A percentile compares a stretch with the other conserved stretches of the same genome.
phyloP scores from a whole-genome alignment of 2,888 invertebrate species.

The Deroplatys truncata region DNA sequence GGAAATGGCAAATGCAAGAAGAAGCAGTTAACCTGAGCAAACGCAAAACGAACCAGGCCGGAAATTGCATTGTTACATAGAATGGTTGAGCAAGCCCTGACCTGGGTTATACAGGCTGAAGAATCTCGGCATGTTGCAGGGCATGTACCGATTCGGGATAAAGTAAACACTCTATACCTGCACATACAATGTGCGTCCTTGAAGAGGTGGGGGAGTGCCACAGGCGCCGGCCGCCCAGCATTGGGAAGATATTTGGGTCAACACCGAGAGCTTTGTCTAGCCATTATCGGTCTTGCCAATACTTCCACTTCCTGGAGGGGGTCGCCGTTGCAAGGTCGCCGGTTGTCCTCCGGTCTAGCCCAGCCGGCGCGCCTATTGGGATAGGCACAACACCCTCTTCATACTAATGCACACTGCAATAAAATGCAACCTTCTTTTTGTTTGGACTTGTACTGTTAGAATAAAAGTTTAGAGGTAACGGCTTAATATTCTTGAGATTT shows the following conservation, averaged over 20 bases:
- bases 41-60: too few relatives aligned
- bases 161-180: not conserved
- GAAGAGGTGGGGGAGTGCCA: too few relatives aligned
- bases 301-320: not conserved
- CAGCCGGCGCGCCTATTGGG: not conserved
- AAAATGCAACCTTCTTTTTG: not conserved
- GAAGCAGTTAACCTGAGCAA: too few relatives aligned
- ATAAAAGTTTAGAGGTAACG: too few relatives aligned
- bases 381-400: not conserved
- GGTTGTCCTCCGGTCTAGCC: not conserved
- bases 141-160: not conserved
- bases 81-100: too few relatives aligned
- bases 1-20: too few relatives aligned
- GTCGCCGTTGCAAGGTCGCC: not conserved
- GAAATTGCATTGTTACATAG: too few relatives aligned
- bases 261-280: not conserved
- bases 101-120: too few relatives aligned
- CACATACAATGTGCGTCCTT: not conserved
- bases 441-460: too few relatives aligned
- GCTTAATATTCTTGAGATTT: too few relatives aligned
- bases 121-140: too few relatives aligned
- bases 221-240: not conserved
- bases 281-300: not conserved
- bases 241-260: not conserved
- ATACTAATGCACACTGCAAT: not conserved